A percentile compares a stretch with the other conserved stretches of the same genome.
Conservation (phyloP, 2,797 vertebrate species). For the Phyllotis vaccarum region DNA sequence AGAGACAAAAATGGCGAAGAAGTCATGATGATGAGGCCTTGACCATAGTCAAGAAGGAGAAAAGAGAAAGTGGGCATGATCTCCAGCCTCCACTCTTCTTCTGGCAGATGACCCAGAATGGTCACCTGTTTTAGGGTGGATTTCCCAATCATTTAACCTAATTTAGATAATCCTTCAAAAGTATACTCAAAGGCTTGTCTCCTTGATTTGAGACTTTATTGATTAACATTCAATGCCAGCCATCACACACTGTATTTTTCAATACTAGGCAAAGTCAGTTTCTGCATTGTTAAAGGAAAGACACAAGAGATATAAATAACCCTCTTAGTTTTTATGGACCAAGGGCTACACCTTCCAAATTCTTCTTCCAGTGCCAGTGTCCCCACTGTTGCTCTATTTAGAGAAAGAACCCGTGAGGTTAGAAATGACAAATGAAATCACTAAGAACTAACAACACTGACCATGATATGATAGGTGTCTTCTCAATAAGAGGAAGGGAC, state of each 20-base stretch:
- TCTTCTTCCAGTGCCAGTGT: background rate
- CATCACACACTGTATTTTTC: background rate
- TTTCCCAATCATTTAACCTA: background rate
- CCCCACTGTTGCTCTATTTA: background rate
- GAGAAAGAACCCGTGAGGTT: background rate
- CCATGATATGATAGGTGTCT: background rate
- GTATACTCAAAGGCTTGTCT: background rate
- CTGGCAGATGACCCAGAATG: too few relatives aligned
- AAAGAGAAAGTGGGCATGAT: background rate
- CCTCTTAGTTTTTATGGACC: background rate
- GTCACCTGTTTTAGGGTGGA: background rate
- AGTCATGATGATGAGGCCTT: background rate
- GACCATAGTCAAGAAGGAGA: background rate
- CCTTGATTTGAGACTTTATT: background rate
- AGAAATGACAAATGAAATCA: background rate
- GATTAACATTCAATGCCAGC: background rate
- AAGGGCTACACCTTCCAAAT: background rate
- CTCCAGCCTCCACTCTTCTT: background rate
- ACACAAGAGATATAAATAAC: background rate
- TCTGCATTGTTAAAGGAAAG: background rate
- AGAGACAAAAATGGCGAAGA: background rate
- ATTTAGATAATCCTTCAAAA: background rate
- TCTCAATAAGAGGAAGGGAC: background rate
- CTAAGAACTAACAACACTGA: background rate
- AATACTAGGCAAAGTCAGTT: background rate